Evolutionary conservation across 2,797 vertebrate species (phyloP), one percentile per base, ranked within the genome.

Genomic region (Psittacula echo): DNA sequence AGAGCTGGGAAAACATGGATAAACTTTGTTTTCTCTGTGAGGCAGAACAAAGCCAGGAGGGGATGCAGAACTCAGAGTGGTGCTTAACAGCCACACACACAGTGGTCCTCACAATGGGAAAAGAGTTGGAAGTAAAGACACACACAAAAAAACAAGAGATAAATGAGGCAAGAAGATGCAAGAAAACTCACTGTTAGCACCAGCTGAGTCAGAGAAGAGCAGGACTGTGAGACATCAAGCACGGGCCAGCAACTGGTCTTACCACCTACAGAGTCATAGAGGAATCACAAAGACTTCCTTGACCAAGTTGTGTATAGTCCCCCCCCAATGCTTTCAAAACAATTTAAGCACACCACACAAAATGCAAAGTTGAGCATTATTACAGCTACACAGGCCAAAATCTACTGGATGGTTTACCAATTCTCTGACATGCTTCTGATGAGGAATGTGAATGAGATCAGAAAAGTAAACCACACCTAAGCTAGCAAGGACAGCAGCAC

Each of bases 341-440:
- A 47, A 58, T 56, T 67, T 83, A 45, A 67, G 54, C 70, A 88
- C 13, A 47, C 54, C 51, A 88, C 21, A 48, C 44, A 89, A 66
- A 67, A 47, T 23, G 89, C 72, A 76, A 89, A 93, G 73, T 29
- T 66, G 29, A 76, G 78, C 93, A 47, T 85, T 78, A 92, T 27
- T 91, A 37, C 61, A 81, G 60, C 27, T 71, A 88, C 67, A 16
- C 76, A 76, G 66, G 66, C 70, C 79, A 94, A 74, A 91, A 79
- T 56, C 87, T 74, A 26, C 22, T 47, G 67, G 66, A 54, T 64
- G 89, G 50, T 37, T 91, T 83, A 61, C 5, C 32, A 77, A 27
- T 51, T 75, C 73, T 72, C 56, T 75, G 79, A 91, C 27, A 5
- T 22, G 18, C 34, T 61, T 71, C 81, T 88, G 66, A 90, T 45